These are phyloP conservation scores for Chondrosia reniformis DNA, from an alignment of 37 sponge, comb jelly and placozoan species.

Conservation along the genomic window DNA sequence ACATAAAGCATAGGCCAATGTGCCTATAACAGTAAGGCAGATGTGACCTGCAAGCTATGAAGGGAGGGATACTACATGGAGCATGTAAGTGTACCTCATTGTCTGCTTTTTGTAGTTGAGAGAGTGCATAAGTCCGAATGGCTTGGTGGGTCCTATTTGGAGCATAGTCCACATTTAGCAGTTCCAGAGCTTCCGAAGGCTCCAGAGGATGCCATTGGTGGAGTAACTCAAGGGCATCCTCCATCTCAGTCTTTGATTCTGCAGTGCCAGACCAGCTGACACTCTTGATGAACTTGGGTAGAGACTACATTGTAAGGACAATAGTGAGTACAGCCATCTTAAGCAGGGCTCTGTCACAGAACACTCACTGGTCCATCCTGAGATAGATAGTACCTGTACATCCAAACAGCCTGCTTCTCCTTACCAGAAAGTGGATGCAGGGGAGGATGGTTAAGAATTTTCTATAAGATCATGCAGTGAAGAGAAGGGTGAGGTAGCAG, in stretches of 20 bases:
- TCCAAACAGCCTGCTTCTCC: slow-evolving; percentile 91
- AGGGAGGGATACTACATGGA: no score
- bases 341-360: not conserved
- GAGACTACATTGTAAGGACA: slow-evolving; percentile 39
- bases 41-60: no score
- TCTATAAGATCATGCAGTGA: no score
- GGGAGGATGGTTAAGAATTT: slow-evolving; percentile 79
- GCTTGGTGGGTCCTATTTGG: slow-evolving; percentile 39
- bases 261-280: slow-evolving; percentile 71
- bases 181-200: slow-evolving; percentile 88
- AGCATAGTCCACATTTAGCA: slow-evolving; percentile 73
- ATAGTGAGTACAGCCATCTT: not conserved
- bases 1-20: no score
- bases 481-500: no score
- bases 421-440: slow-evolving; percentile 63
- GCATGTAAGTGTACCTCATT: no score
- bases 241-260: slow-evolving; percentile 58
- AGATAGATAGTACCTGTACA: slow-evolving; percentile 86
- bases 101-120: slow-evolving; percentile 77
- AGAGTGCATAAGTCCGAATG: slow-evolving; percentile 89
- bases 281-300: slow-evolving; percentile 94
- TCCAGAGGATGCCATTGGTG: slow-evolving; percentile 91
- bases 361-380: slow-evolving; percentile 56
- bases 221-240: slow-evolving; percentile 82
- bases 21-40: no score